A percentile compares a stretch with the other conserved stretches of the same genome.
Conservation (phyloP, 2,797 vertebrate species). For the Octomys mimax region DNA sequence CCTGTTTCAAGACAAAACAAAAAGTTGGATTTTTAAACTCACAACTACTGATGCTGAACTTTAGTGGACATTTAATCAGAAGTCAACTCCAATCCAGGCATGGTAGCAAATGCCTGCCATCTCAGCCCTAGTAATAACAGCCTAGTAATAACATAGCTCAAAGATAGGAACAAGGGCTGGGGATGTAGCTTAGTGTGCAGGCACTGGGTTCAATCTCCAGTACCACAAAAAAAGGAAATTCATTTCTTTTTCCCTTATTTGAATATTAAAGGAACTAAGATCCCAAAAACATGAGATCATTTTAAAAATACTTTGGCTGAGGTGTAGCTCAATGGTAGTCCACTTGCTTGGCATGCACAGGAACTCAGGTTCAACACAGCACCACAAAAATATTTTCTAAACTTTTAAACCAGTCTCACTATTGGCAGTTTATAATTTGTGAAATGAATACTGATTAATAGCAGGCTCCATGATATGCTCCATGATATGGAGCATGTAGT, state of each 20-base stretch:
- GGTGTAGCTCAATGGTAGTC: neutral
- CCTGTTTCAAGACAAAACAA: neutral
- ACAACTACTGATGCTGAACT: slow-evolving; percentile 19
- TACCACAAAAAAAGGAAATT: neutral
- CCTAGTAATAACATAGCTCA: neutral
- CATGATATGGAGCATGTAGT: neutral
- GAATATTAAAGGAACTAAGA: slow-evolving; percentile 48
- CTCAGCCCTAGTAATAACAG: neutral
- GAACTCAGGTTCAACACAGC: neutral
- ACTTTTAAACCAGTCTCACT: neutral
- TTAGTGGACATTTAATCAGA: slow-evolving; percentile 28
- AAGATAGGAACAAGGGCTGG: neutral
- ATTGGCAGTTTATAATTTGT: slow-evolving; percentile 29
- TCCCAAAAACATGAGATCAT: neutral
- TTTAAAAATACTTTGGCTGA: neutral
- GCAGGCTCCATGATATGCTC: neutral
- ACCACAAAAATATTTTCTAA: neutral
- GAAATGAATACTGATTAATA: slow-evolving; percentile 34
- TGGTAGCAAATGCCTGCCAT: neutral
- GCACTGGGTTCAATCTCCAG: neutral
- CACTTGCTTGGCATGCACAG: neutral
- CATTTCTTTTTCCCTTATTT: slow-evolving; percentile 32
- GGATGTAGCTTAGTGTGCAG: neutral
- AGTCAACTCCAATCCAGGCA: neutral
- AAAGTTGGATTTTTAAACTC: neutral